Base-by-base conservation (phyloP, 2,888 invertebrate species). In the Eupithecia dodoneata region DNA sequence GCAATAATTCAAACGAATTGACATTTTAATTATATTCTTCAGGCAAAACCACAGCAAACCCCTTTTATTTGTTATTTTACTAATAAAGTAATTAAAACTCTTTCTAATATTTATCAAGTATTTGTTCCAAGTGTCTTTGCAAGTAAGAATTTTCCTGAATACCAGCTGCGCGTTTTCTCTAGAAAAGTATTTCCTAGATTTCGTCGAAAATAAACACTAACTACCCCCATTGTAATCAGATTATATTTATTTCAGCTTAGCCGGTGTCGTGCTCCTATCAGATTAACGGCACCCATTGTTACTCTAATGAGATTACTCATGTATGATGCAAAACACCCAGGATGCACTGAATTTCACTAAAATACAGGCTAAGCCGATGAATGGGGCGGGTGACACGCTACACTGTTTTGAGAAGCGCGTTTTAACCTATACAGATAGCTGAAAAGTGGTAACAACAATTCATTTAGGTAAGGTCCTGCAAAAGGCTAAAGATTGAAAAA, bases 271-370 rank as follows among this genome's bases (percentile, higher is more conserved):
- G 83, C 85, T 87, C 83, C 81, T 85, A 88, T 90, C 89, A 87
- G 89, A 91, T 91, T 90, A 90, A 81, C 82, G 82, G 86, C 88
- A 86, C 87, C 90, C 86, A 90, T 90, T 91, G 90, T 91, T 86
- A 85, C 86, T 83, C 85, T 90, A 91, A 91, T 90, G 88, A 89
- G 90, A 91, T 92, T 91, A 92, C 83, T 86, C 87, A 87, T 87
- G 88, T 88, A 89, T 88, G 90, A 89, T 88, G 88, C 90, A 88
- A 90, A 83, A 82, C 82, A 83, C 86, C 85, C 83, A 74, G 73
- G 76, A 76, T 85, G 85, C 86, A 85, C 86, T 82, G 86, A 89
- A 88, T 87, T 87, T 91, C 86, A 86, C 89, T 89, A 90, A 91
- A 90, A 91, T 90, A 87, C 87, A 87, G 83, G 87, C 85, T 89